phyloP scores from a whole-genome alignment of 2,888 invertebrate species.

The Coelopa pilipes region DNA sequence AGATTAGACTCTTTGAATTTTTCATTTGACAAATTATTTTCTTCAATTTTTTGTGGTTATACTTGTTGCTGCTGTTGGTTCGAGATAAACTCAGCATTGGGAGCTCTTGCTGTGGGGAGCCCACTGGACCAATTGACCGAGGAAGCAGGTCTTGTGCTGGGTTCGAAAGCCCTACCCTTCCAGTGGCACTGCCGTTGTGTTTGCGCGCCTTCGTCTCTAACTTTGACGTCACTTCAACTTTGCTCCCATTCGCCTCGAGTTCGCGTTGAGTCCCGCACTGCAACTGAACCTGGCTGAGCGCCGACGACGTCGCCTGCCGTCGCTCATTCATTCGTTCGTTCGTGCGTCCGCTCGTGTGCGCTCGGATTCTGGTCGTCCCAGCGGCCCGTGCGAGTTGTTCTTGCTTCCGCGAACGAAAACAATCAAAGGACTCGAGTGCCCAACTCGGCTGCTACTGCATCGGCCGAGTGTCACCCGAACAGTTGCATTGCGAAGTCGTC shows the following conservation, averaged over 20 bases:
- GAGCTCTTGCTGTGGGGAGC: no score
- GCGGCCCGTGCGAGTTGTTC: neutral
- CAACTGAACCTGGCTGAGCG: slow-evolving; percentile 47
- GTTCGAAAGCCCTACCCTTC: neutral
- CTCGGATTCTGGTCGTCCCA: neutral
- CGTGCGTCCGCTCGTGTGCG: neutral
- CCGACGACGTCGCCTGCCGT: slow-evolving; percentile 19
- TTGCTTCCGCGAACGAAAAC: neutral
- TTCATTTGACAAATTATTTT: no score
- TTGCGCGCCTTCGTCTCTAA: slow-evolving; percentile 12
- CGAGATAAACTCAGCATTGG: no score
- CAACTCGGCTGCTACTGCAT: neutral
- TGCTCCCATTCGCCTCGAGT: slow-evolving; percentile 49
- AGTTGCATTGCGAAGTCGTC: neutral
- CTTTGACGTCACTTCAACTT: neutral
- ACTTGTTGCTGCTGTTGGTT: no score
- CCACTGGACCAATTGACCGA: no score
- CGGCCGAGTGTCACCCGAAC: neutral
- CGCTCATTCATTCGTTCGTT: neutral
- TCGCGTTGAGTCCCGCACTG: slow-evolving; percentile 55
- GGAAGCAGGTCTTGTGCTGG: no score
- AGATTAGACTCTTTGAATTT: no score
- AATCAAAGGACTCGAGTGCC: neutral
- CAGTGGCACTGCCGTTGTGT: neutral
- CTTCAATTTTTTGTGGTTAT: no score